These are phyloP conservation scores for Equus quagga DNA, from an alignment of 2,113 vertebrate genomes.

Conservation along the genomic window DNA sequence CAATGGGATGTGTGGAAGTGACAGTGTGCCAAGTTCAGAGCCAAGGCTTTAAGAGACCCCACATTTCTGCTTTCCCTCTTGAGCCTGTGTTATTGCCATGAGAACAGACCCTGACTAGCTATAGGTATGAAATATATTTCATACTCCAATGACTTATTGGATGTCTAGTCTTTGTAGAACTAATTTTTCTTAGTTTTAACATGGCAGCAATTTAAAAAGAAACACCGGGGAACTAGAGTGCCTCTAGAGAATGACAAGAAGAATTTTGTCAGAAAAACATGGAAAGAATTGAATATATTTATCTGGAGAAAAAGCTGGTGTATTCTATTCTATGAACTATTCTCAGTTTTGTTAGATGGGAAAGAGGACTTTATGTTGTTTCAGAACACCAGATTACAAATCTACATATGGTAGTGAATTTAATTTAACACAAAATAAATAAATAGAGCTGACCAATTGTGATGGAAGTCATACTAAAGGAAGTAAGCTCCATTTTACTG, in stretches of 20 bases:
- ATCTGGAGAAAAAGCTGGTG: not conserved
- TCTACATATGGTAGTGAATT: not conserved
- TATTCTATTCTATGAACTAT: not conserved
- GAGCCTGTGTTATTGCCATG: not conserved
- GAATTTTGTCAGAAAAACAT: not conserved
- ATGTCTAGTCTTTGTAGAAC: not conserved
- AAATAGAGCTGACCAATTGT: not conserved
- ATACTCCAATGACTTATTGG: not conserved
- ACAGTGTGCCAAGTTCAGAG: not conserved
- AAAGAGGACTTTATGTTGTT: not conserved
- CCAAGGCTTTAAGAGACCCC: not conserved
- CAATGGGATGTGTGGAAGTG: not conserved
- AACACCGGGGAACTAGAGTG: not conserved
- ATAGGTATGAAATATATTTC: not conserved
- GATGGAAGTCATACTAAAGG: not conserved
- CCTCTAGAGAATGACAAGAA: not conserved
- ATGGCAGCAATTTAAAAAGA: not conserved
- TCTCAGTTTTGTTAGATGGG: not conserved
- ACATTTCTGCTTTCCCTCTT: not conserved
- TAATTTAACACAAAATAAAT: not conserved
- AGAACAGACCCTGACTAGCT: not conserved
- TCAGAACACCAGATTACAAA: not conserved
- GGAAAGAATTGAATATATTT: not conserved
- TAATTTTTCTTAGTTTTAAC: slow-evolving; percentile 22
- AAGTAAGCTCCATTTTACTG: not conserved